phyloP scores from a whole-genome alignment of 2,888 invertebrate genomes.

The Lysandra bellargus region DNA sequence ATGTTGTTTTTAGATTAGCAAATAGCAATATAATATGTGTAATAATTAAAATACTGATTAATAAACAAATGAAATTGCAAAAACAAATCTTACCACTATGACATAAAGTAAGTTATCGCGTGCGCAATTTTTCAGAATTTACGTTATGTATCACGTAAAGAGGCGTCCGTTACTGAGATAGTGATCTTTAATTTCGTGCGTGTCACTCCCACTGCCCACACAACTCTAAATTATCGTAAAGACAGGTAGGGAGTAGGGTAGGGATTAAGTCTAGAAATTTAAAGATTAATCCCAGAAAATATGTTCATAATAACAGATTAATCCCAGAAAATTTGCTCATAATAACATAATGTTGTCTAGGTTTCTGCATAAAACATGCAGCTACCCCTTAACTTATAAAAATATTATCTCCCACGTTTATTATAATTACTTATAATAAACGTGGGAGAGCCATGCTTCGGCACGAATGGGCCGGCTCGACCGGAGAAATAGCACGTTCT shows the following conservation, averaged over 20 bases:
- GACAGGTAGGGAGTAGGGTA: constrained; percentile 12
- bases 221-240: constrained; percentile 21
- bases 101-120: not conserved
- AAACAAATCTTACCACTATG: not conserved
- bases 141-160: constrained; percentile 49
- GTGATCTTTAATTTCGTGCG: constrained; percentile 73
- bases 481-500: no score
- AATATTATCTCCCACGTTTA: no score
- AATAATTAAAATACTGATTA: no score
- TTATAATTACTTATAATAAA: no score
- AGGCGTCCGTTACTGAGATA: constrained; percentile 65
- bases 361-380: no score
- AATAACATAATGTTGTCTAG: no score
- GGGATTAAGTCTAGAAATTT: not conserved
- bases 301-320: not conserved
- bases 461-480: no score
- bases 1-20: no score
- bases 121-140: constrained; percentile 11
- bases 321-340: not conserved
- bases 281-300: not conserved
- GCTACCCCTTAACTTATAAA: no score
- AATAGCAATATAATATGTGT: no score
- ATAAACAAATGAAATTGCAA: not conserved
- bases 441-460: no score
- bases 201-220: constrained; percentile 46